Conservation (phyloP, 1,140 invertebrate species). For the Drosophila rhopaloa region DNA sequence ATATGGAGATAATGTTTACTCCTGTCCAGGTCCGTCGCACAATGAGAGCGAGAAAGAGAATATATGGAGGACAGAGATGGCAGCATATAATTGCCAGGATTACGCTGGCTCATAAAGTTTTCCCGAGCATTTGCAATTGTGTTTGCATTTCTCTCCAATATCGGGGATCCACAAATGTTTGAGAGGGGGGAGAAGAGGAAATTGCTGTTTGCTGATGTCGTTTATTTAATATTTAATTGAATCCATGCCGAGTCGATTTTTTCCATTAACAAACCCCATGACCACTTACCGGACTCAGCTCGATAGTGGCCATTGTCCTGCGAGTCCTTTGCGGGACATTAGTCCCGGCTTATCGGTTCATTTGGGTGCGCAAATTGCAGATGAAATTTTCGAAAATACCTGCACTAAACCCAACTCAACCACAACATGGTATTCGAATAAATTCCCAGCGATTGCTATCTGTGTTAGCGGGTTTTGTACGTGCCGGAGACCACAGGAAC, state of each 20-base stretch:
- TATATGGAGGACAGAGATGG: constrained; percentile 1
- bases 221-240: constrained; percentile 83
- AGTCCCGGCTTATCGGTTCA: constrained; percentile 56
- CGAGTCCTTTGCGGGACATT: constrained; percentile 18
- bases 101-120: constrained; percentile 71
- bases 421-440: constrained; percentile 23
- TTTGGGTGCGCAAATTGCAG: constrained; percentile 30
- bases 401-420: constrained; percentile 1
- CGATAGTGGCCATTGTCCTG: constrained; percentile 7
- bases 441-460: constrained; percentile 30
- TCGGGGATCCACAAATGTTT: constrained; percentile 3
- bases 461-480: constrained; percentile 26
- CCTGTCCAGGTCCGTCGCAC: constrained; percentile 10
- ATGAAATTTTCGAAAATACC: constrained; percentile 26
- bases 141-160: constrained; percentile 67
- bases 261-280: constrained; percentile 25
- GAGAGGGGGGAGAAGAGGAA: constrained; percentile 12
- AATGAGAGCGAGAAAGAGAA: neutral
- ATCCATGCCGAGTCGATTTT: constrained; percentile 63
- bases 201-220: constrained; percentile 76
- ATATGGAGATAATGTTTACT: constrained; percentile 77
- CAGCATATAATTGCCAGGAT: constrained; percentile 72
- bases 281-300: neutral
- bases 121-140: constrained; percentile 53
- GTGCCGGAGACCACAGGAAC: constrained; percentile 25